These are phyloP conservation scores for Cyphomyrmex costatus DNA, from an alignment of 1,140 invertebrate genomes.

Conservation along the genomic window DNA sequence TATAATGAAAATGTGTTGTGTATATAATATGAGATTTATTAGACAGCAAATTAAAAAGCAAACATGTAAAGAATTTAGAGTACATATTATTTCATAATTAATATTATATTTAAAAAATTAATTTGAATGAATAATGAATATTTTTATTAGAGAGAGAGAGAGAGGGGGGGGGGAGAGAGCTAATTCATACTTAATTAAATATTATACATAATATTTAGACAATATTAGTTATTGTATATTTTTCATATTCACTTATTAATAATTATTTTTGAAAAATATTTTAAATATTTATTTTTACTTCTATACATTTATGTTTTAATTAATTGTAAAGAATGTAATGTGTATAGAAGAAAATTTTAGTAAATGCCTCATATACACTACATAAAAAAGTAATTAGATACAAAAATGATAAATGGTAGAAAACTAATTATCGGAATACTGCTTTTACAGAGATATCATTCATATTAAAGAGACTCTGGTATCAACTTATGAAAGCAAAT, in stretches of 20 bases:
- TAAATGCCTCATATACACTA: background rate
- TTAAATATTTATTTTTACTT: background rate
- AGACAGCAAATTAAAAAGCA: too few relatives aligned
- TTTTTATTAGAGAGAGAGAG: background rate
- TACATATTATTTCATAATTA: background rate
- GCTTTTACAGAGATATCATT: slow-evolving; percentile 82
- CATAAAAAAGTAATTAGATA: background rate
- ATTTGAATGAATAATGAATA: background rate
- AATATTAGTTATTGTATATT: background rate
- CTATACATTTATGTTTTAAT: background rate
- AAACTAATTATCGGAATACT: slow-evolving; percentile 32
- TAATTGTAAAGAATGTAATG: slow-evolving; percentile 1
- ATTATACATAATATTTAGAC: background rate
- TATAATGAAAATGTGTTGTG: too few relatives aligned
- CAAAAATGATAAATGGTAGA: background rate
- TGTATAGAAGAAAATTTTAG: background rate
- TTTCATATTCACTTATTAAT: background rate
- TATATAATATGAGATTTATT: too few relatives aligned
- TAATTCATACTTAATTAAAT: background rate
- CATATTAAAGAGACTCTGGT: slow-evolving; percentile 76
- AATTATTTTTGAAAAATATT: background rate
- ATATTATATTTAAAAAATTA: background rate
- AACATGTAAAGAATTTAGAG: too few relatives aligned
- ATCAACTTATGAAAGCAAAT: slow-evolving; percentile 76
- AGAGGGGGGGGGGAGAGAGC: too few relatives aligned